Base-by-base conservation (phyloP, 2,888 invertebrate species). In the Leucophenga maculata region DNA sequence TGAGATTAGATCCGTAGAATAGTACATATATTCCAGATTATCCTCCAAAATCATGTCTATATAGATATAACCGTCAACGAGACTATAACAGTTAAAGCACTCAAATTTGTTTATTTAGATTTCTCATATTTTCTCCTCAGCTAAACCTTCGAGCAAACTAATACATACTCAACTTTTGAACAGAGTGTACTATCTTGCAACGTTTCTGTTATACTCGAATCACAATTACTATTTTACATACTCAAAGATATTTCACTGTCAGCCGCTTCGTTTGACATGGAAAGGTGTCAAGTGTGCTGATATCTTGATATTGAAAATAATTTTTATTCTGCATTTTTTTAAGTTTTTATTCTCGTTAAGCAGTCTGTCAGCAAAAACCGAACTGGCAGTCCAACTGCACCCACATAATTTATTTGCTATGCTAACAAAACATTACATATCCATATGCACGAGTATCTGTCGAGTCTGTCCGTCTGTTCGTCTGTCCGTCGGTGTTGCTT, bases 211-310 rank as follows among this genome's bases (percentile, higher is more conserved):
- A n/a, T n/a, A n/a, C n/a, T n/a, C n/a, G n/a, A n/a, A n/a, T n/a
- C n/a, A n/a, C n/a, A n/a, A n/a, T n/a, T n/a, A n/a, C n/a, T 48
- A 6, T 48, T 48, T 16, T 13, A 48, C 3, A 18, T 20, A 18
- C 18, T 54, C 11, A 54, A 16, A 20, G 9, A 16, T 16, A 54
- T 20, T 54, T 54, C 18, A 11, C 6, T 54, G 54, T 18, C 54
- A 54, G 0, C 11, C 9, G 6, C 18, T 22, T 54, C 20, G 18
- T 26, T 13, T 26, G 69, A 72, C 65, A 72, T 71, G 68, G 67
- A 57, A 57, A 72, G 50, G 32, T 52, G 65, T 65, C 65, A 65
- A 52, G 32, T 26, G 31, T 52, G 16, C 16, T 22, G 31, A 65
- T 32, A 65, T 65, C 52, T 52, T 22, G 39, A 52, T 50, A 54